Evolutionary conservation across 2,888 invertebrate species (phyloP).

Genomic region (Sinotaia quadrata): DNA sequence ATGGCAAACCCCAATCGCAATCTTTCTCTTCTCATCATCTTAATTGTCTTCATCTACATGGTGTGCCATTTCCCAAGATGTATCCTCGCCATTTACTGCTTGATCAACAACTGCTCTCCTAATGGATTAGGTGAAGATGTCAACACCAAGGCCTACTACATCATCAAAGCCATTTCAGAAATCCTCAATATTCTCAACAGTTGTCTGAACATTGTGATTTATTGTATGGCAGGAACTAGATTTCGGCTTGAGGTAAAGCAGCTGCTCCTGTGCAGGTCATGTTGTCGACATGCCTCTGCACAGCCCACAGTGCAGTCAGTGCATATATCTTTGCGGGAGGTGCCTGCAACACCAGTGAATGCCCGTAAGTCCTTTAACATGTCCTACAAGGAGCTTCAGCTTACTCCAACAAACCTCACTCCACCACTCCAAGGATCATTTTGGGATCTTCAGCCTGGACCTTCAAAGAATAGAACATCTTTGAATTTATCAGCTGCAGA

Average conservation of each 20-base stretch:
- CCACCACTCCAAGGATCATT: not conserved
- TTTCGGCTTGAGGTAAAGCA: slow-evolving; percentile 44
- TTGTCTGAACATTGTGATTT: slow-evolving; percentile 48
- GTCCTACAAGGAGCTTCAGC: slow-evolving; percentile 25
- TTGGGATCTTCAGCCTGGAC: slow-evolving; percentile 3
- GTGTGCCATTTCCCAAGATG: slow-evolving; percentile 49
- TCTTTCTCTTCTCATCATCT: slow-evolving; percentile 45
- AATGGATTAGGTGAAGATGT: slow-evolving; percentile 32
- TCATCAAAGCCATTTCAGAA: slow-evolving; percentile 39
- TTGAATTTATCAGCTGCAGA: not conserved
- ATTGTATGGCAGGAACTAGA: slow-evolving; percentile 47
- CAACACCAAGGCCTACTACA: slow-evolving; percentile 32
- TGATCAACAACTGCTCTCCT: slow-evolving; percentile 43
- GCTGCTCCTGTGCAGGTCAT: slow-evolving; percentile 35
- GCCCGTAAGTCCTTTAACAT: slow-evolving; percentile 18
- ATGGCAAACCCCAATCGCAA: slow-evolving; percentile 44
- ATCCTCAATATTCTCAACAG: slow-evolving; percentile 51
- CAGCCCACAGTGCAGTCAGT: slow-evolving; percentile 11
- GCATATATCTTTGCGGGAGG: slow-evolving; percentile 19
- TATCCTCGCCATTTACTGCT: slow-evolving; percentile 42
- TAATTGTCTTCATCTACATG: slow-evolving; percentile 46
- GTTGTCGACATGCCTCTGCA: not conserved
- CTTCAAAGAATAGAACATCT: not conserved
- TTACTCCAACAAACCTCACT: not conserved
- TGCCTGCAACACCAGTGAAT: slow-evolving; percentile 24